Base-by-base conservation (phyloP, 64 coral and sea anemone species). In the Stichodactyla helianthus region DNA sequence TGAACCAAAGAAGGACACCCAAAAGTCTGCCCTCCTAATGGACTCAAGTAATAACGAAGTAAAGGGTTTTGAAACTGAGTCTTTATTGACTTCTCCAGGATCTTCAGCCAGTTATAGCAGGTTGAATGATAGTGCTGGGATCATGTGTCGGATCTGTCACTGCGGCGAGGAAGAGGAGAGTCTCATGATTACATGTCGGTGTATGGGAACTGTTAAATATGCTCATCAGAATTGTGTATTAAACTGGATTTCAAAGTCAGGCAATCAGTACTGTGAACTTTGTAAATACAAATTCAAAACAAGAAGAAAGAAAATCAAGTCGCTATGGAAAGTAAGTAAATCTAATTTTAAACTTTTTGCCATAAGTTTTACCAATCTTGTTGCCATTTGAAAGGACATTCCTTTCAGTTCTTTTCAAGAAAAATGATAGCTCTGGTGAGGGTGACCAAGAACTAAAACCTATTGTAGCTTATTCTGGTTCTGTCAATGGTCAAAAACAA, bases 271-370 rank as follows among this genome's bases (percentile, higher is more conserved):
- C 16, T 97, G 95, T 87, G 95, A 97, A 80, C 77, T 97, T 3
- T 97, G 95, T 88, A 93, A 90, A 60, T 97, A 93, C 86, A 93
- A 97, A 86, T 97, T 91, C 86, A 97, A 61, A 86, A 97, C 95
- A 27, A 90, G 87, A 31, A 91, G 89, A 82, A 90, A 93, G 71
- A 93, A 91, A 54, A 77, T 97, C 10, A 91, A 91, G 82, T 93
- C 88, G 17, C 86, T 97, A 82, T 93, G 95, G 92, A 97, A 93
- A 91, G 95, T 97, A 84, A 81, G 78, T 81, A 19, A 14, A 65
- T 52, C 52, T 19, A 0, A 53, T 44, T 81, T 20, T 20, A 17
- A n/a, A 17, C 8, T 74, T 74, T 26, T 74, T 27, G 68, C 35
- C 35, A 44, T 44, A 44, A 1, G 2, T 44, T 44, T 44, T 44